Percentiles rank a stretch among this genome's conserved stretches.
Conservation (phyloP, 2,113 vertebrate genomes). For the Corythoichthys intestinalis region DNA sequence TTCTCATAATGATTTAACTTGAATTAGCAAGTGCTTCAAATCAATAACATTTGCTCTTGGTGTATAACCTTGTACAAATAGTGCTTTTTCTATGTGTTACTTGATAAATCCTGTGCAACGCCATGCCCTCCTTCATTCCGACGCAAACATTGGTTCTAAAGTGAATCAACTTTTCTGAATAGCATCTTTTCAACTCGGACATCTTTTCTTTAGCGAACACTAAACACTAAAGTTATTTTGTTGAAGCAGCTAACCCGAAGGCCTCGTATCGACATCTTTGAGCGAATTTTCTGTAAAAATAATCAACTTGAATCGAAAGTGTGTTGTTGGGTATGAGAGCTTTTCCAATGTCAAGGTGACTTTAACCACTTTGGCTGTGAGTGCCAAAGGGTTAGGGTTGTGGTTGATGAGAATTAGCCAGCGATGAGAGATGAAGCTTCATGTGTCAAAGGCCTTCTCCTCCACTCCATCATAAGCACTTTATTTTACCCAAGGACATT, state of each 20-base stretch:
- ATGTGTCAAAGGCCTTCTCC: slow-evolving; percentile 55
- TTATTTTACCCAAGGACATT: slow-evolving; percentile 62
- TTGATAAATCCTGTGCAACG: slow-evolving; percentile 1
- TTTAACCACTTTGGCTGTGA: slow-evolving; percentile 37
- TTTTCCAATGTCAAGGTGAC: slow-evolving; percentile 61
- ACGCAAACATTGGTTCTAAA: slow-evolving; percentile 11
- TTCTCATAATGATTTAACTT: background rate
- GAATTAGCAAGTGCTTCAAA: background rate
- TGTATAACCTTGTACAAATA: slow-evolving; percentile 31
- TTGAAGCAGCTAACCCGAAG: slow-evolving; percentile 1
- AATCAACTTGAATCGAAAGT: slow-evolving; percentile 11
- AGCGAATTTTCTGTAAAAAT: slow-evolving; percentile 19
- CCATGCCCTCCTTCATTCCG: slow-evolving; percentile 18
- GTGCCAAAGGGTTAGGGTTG: slow-evolving; percentile 31
- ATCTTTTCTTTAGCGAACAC: slow-evolving; percentile 19
- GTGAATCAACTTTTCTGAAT: slow-evolving; percentile 26
- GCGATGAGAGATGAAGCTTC: slow-evolving; percentile 58
- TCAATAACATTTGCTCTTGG: slow-evolving; percentile 14
- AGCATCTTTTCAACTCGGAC: slow-evolving; percentile 30
- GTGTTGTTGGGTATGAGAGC: slow-evolving; percentile 24
- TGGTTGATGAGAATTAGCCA: slow-evolving; percentile 51
- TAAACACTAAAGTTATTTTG: slow-evolving; percentile 5
- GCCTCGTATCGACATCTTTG: slow-evolving; percentile 33
- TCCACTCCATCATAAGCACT: slow-evolving; percentile 62
- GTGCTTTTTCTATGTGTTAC: slow-evolving; percentile 13